Conservation (phyloP, 1,140 invertebrate species). For the Sitophilus oryzae region DNA sequence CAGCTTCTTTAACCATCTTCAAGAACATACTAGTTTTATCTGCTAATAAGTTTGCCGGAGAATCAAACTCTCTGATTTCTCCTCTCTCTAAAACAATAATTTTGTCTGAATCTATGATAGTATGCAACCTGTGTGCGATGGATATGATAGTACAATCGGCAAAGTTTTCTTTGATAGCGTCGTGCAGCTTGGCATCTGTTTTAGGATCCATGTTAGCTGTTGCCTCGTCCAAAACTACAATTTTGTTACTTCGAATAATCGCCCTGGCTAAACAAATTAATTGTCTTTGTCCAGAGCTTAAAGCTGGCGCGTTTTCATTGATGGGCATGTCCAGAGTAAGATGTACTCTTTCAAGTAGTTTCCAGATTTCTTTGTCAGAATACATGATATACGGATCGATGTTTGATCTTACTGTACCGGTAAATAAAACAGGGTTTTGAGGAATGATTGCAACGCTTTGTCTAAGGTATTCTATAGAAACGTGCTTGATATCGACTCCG, state of each 20-base stretch:
- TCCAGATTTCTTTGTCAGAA: conserved; percentile 45
- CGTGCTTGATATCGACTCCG: conserved; percentile 10
- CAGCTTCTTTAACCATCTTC: too few relatives aligned
- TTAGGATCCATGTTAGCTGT: conserved; percentile 63
- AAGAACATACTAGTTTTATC: too few relatives aligned
- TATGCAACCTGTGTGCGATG: conserved; percentile 75
- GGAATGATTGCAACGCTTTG: conserved; percentile 61
- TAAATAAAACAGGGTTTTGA: conserved; percentile 63
- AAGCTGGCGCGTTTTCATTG: conserved; percentile 51
- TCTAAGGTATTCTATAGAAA: conserved; percentile 42
- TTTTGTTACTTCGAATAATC: conserved; percentile 64
- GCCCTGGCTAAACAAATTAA: conserved; percentile 72
- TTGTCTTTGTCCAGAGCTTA: conserved; percentile 68
- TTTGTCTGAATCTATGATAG: conserved; percentile 72
- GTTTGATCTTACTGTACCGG: conserved; percentile 51
- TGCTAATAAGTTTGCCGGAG: conserved; percentile 57
- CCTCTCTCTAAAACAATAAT: conserved; percentile 68
- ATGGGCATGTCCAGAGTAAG: conserved; percentile 27
- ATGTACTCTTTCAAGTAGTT: conserved; percentile 40
- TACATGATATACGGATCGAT: conserved; percentile 51
- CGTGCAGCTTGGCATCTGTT: conserved; percentile 63
- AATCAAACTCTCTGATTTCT: conserved; percentile 61
- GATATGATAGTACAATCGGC: conserved; percentile 68
- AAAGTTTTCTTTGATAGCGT: conserved; percentile 63
- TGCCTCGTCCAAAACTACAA: conserved; percentile 72